Conservation (phyloP, 2,113 vertebrate genomes). For the Amazona guildingii region DNA sequence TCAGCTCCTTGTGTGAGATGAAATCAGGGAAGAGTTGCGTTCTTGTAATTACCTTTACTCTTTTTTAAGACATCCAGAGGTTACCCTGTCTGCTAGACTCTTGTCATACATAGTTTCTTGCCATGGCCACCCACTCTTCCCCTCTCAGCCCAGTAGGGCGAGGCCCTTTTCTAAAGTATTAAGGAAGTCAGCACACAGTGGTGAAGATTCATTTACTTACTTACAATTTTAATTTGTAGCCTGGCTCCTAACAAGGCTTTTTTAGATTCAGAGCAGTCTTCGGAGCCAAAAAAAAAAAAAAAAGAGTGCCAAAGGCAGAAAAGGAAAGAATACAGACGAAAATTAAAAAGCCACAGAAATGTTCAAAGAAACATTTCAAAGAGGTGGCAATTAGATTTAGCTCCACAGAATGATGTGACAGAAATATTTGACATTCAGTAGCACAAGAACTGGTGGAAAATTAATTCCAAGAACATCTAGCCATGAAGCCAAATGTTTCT, state of each 20-base stretch:
- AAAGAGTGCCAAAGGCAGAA: not conserved
- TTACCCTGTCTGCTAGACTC: not conserved
- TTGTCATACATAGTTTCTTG: not conserved
- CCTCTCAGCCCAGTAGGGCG: not conserved
- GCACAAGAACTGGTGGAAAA: conserved; percentile 41
- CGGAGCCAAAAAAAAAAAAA: not conserved
- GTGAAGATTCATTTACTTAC: not conserved
- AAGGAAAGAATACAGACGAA: conserved; percentile 19
- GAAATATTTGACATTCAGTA: conserved; percentile 58
- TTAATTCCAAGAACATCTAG: conserved; percentile 41
- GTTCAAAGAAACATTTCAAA: conserved; percentile 34
- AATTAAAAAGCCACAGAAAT: conserved; percentile 49
- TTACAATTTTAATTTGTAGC: not conserved
- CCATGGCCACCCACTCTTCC: not conserved
- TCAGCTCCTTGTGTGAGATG: not conserved
- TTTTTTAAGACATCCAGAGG: not conserved
- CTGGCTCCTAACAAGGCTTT: not conserved
- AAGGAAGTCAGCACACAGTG: not conserved
- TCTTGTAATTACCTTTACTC: not conserved
- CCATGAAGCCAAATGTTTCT: conserved; percentile 51
- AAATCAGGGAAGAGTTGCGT: not conserved
- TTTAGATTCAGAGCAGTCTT: not conserved
- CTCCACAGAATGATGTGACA: conserved; percentile 20
- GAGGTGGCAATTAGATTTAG: conserved; percentile 67
- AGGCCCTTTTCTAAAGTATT: not conserved